phyloP scores from a whole-genome alignment of 2,888 invertebrate species.

The Octonoba sinensis region DNA sequence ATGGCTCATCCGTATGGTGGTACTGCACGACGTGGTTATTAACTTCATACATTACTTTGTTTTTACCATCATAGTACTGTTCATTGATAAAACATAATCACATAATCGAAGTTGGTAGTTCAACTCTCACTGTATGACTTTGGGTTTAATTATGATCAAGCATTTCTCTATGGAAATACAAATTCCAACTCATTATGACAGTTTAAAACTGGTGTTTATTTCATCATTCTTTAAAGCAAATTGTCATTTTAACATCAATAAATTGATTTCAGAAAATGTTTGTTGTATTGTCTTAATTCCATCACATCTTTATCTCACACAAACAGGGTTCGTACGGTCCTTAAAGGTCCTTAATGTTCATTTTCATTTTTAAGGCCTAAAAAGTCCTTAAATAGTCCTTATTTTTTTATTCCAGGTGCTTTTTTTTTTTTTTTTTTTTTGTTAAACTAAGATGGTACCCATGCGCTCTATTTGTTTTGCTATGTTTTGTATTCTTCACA shows the following conservation, averaged over 20 bases:
- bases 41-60: slow-evolving; percentile 45
- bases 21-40: slow-evolving; percentile 56
- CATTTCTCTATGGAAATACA: slow-evolving; percentile 32
- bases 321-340: no score
- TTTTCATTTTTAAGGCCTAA: no score
- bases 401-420: no score
- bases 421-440: no score
- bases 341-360: no score
- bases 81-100: slow-evolving; percentile 54
- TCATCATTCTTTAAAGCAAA: slow-evolving; percentile 39
- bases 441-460: no score
- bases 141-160: slow-evolving; percentile 50
- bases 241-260: slow-evolving; percentile 62
- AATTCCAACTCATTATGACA: slow-evolving; percentile 17
- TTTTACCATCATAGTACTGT: slow-evolving; percentile 62
- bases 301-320: no score
- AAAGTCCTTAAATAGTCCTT: no score
- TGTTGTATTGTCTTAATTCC: no score
- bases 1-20: slow-evolving; percentile 49
- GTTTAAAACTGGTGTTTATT: slow-evolving; percentile 42
- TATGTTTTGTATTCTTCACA: no score
- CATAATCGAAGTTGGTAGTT: slow-evolving; percentile 49
- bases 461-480: no score
- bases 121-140: slow-evolving; percentile 41
- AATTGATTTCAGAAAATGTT: slow-evolving; percentile 19